These are phyloP conservation scores for Atrichornis clamosus DNA, from an alignment of 2,113 vertebrate species.

Conservation along the genomic window DNA sequence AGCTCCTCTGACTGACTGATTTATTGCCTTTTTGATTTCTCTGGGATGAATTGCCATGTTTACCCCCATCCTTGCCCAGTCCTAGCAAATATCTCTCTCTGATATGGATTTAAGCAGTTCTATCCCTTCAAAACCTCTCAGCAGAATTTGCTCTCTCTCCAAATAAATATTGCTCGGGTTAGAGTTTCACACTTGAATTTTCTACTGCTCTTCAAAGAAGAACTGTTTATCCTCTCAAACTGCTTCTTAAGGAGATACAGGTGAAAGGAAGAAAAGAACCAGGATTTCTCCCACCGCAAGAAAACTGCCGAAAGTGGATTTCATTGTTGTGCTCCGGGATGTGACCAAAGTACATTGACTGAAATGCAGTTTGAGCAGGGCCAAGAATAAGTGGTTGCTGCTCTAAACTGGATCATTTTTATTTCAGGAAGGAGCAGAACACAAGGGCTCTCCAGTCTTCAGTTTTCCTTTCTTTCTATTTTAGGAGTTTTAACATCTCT, in stretches of 20 bases:
- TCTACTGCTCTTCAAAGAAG: not conserved
- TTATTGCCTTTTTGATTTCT: not conserved
- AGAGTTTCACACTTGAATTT: not conserved
- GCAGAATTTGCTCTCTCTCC: not conserved
- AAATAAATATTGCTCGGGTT: not conserved
- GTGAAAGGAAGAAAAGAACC: not conserved
- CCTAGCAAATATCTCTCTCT: not conserved
- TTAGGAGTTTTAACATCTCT: not conserved
- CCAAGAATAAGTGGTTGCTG: not conserved
- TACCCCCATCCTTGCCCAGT: not conserved
- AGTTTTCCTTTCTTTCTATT: not conserved
- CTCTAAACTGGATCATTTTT: not conserved
- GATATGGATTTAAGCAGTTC: not conserved
- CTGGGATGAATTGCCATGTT: not conserved
- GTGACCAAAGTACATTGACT: not conserved
- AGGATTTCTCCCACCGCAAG: not conserved
- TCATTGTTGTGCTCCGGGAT: not conserved
- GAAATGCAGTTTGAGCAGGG: not conserved
- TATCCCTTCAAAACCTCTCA: not conserved
- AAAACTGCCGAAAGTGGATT: not conserved
- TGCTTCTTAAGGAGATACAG: not conserved
- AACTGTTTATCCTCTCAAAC: not conserved
- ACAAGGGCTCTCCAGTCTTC: not conserved
- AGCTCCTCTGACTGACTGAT: not conserved
- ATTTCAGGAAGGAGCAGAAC: not conserved